Evolutionary conservation across 2,113 vertebrate species (phyloP), one percentile per base, ranked within the genome.

Genomic region (Microtus ochrogaster): DNA sequence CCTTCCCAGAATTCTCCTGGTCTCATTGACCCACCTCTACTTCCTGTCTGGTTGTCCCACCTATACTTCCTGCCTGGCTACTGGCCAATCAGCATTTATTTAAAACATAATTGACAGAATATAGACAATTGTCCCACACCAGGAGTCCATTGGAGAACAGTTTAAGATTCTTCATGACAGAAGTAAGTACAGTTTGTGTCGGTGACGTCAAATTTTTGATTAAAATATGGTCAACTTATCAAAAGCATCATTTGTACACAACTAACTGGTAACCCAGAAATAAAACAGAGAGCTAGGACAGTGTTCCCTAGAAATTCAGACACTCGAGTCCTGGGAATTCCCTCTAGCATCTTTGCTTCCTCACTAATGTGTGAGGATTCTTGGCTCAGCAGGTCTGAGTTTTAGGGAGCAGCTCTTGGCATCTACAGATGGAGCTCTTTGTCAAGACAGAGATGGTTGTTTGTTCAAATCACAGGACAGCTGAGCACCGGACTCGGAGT

Each of bases 201-300:
- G 28, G 5, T 10, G 39, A 85, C 49, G 70, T 76, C 86, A 87
- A 89, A 6, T n/a, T 30, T 92, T 73, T 82, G 72, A 93, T 63
- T 86, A 76, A 94, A 96, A 92, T 76, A 61, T 47, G n/a, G n/a
- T n/a, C 47, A 88, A n/a, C 30, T 52, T 70, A 26, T 36, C 78
- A 39, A 95, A 94, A 97, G 92, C 8, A 5, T 39, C 83, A 81
- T 76, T 70, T 41, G 19, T 41, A 90, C 85, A 68, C 77, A 63
- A 70, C 65, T 76, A 63, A 93, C 49, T 76, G 61, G 63, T 91
- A 83, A 92, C 52, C 33, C 44, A 89, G 33, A 55, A 36, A 72
- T 76, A 21, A 92, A 86, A 78, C 58, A 74, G 55, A 55, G 17
- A 61, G 1, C 36, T 86, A 24, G 28, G 14, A 33, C 63, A 87